Percentiles rank a stretch among this genome's conserved stretches.
phyloP scores from a whole-genome alignment of 2,888 invertebrate species.

The Ariolimax columbianus region DNA sequence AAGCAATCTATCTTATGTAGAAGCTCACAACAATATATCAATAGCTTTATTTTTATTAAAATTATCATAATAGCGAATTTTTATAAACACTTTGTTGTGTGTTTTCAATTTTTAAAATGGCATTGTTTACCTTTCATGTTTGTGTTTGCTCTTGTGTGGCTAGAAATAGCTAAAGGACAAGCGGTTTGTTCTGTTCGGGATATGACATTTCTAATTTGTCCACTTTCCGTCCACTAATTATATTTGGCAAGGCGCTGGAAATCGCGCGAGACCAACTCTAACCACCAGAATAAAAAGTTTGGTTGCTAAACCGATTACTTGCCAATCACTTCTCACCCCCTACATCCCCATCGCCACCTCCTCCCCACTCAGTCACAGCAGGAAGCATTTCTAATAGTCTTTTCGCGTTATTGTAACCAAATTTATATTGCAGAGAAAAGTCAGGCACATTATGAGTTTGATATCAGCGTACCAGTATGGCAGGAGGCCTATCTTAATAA shows the following conservation, averaged over 20 bases:
- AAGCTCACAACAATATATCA: too few relatives aligned
- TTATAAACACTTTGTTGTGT: neutral
- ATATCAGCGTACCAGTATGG: neutral
- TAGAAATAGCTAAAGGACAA: neutral
- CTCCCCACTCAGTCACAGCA: too few relatives aligned
- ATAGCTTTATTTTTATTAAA: too few relatives aligned
- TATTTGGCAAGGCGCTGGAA: slow-evolving; percentile 16
- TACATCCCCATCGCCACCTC: too few relatives aligned
- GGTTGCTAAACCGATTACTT: slow-evolving; percentile 32
- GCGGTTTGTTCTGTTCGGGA: neutral
- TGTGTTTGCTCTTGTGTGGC: neutral
- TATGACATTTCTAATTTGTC: slow-evolving; percentile 37
- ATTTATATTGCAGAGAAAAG: neutral
- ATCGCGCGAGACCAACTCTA: slow-evolving; percentile 1
- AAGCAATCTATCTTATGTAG: too few relatives aligned
- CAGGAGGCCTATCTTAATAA: neutral
- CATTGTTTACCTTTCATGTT: neutral
- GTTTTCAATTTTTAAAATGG: neutral
- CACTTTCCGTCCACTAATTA: slow-evolving; percentile 12
- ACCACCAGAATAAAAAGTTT: slow-evolving; percentile 30
- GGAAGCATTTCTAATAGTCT: slow-evolving; percentile 6
- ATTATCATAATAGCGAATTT: neutral
- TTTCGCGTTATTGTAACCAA: neutral
- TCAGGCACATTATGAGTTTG: neutral
- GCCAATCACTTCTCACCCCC: slow-evolving; percentile 21